phyloP scores from a whole-genome alignment of 2,888 invertebrate genomes.

The Melanargia galathea region DNA sequence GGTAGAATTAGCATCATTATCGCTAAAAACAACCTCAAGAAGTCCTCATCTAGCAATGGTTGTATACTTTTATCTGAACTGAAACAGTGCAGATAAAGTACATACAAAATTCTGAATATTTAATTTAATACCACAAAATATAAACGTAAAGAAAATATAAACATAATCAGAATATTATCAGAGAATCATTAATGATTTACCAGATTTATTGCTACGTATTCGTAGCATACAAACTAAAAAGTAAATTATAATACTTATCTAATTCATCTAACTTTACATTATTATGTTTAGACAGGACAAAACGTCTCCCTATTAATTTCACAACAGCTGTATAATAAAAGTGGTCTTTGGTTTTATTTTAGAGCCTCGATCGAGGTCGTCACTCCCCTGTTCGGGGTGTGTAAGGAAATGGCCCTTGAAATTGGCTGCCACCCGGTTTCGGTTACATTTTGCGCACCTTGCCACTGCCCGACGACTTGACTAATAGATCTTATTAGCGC shows the following conservation, averaged over 20 bases:
- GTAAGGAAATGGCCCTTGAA: constrained; percentile 78
- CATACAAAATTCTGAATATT: too few relatives aligned
- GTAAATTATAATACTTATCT: constrained; percentile 8
- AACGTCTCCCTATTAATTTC: constrained; percentile 46
- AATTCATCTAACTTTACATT: constrained; percentile 4
- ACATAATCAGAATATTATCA: too few relatives aligned
- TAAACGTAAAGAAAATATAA: too few relatives aligned
- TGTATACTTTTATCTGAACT: too few relatives aligned
- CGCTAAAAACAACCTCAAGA: too few relatives aligned
- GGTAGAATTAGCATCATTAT: too few relatives aligned
- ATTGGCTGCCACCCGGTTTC: constrained; percentile 65
- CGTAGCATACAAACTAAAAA: neutral
- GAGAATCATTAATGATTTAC: too few relatives aligned
- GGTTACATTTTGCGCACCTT: constrained; percentile 72
- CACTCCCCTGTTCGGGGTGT: constrained; percentile 56
- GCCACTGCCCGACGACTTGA: constrained; percentile 60
- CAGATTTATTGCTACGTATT: too few relatives aligned
- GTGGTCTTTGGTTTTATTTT: constrained; percentile 58
- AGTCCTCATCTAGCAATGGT: too few relatives aligned
- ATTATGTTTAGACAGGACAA: constrained; percentile 33
- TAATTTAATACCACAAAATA: too few relatives aligned
- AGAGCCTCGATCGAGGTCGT: constrained; percentile 49
- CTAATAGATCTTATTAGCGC: constrained; percentile 69
- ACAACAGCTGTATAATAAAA: constrained; percentile 57
- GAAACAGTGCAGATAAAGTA: too few relatives aligned